These are phyloP conservation scores for Syndactyla subalaris DNA, from an alignment of 2,797 vertebrate species.

Conservation along the genomic window DNA sequence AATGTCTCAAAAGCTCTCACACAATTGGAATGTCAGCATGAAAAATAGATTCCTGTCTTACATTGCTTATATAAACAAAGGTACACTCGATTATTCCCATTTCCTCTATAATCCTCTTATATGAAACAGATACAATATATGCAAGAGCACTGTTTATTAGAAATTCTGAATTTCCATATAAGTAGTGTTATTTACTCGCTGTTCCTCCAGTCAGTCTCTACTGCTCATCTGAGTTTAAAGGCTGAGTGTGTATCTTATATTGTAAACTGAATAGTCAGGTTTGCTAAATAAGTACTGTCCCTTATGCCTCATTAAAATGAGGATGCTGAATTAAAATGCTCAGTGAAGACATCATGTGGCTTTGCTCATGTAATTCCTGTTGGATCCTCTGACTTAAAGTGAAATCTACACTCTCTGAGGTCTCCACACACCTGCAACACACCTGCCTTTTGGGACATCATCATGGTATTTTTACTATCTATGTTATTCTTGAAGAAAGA, in stretches of 20 bases:
- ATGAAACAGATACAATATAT: not conserved
- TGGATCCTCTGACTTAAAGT: not conserved
- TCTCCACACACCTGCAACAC: not conserved
- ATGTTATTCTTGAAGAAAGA: not conserved
- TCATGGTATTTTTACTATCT: not conserved
- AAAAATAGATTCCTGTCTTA: not conserved
- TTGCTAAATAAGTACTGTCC: not conserved
- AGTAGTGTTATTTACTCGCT: not conserved
- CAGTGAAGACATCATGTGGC: not conserved
- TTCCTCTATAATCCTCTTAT: not conserved
- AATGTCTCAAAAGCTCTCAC: not conserved
- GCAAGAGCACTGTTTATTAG: not conserved
- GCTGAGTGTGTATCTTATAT: not conserved
- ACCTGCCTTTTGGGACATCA: fast-evolving
- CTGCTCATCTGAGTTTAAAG: not conserved
- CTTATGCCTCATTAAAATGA: not conserved
- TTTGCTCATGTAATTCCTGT: not conserved
- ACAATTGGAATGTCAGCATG: not conserved
- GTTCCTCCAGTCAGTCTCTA: not conserved
- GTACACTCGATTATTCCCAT: not conserved
- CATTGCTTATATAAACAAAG: not conserved
- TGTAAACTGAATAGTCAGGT: not conserved
- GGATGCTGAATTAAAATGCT: not conserved
- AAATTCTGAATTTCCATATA: not conserved
- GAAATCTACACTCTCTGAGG: not conserved